Evolutionary conservation across 2,888 invertebrate species (phyloP).

Genomic region (Aphrophora alni): DNA sequence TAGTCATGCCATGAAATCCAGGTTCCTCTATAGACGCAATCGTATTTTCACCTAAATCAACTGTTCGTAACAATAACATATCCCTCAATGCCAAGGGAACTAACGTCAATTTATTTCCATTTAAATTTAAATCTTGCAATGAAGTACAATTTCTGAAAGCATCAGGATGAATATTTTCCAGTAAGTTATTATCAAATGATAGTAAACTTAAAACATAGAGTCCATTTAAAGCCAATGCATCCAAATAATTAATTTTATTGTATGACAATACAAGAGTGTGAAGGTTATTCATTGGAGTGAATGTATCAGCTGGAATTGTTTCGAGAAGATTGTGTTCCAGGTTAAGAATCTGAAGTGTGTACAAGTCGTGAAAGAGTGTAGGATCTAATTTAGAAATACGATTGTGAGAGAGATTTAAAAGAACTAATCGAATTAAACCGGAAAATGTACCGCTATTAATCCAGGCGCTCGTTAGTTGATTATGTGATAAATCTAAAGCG

Average conservation of each 20-base stretch:
- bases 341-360: slow-evolving; percentile 84
- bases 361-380: slow-evolving; percentile 83
- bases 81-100: slow-evolving; percentile 83
- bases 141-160: slow-evolving; percentile 91
- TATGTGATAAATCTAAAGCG: slow-evolving; percentile 83
- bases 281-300: slow-evolving; percentile 89
- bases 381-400: slow-evolving; percentile 81
- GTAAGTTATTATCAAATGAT: slow-evolving; percentile 83
- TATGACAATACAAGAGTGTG: slow-evolving; percentile 87
- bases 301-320: slow-evolving; percentile 84
- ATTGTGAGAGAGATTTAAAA: slow-evolving; percentile 86
- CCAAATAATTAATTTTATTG: slow-evolving; percentile 84
- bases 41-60: slow-evolving; percentile 91
- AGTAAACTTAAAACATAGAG: slow-evolving; percentile 84
- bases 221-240: slow-evolving; percentile 86
- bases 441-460: slow-evolving; percentile 84
- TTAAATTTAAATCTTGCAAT: slow-evolving; percentile 87
- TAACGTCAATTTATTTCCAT: slow-evolving; percentile 81
- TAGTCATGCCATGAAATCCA: slow-evolving; percentile 82
- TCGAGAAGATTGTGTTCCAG: slow-evolving; percentile 84
- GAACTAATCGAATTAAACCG: slow-evolving; percentile 85
- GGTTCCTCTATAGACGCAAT: slow-evolving; percentile 81
- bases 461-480: slow-evolving; percentile 87
- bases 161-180: slow-evolving; percentile 84
- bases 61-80: slow-evolving; percentile 83